These are phyloP conservation scores for Siderastrea radians DNA, from an alignment of 92 coral and sea anemone genomes.

Conservation along the genomic window DNA sequence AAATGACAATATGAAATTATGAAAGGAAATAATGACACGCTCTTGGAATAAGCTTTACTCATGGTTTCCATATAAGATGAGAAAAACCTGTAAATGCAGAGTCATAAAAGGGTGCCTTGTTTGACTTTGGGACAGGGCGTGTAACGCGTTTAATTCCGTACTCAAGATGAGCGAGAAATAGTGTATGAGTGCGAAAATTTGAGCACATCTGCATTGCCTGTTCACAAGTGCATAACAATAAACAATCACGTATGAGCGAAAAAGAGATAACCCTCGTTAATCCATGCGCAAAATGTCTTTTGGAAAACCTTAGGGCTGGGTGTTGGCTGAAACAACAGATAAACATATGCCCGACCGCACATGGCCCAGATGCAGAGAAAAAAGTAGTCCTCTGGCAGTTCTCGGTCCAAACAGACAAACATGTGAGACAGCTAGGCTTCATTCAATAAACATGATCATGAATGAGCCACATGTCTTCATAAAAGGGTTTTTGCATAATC, in stretches of 20 bases:
- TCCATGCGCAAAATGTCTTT: conserved; percentile 51
- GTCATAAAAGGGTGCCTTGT: neutral
- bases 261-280: conserved; percentile 20
- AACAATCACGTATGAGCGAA: conserved; percentile 63
- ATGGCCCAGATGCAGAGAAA: neutral
- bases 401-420: conserved; percentile 17
- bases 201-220: conserved; percentile 86
- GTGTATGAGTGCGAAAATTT: neutral
- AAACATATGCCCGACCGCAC: conserved; percentile 34
- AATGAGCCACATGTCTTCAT: conserved; percentile 87
- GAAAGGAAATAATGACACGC: conserved; percentile 37
- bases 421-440: conserved; percentile 23
- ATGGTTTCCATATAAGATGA: neutral
- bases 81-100: neutral
- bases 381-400: neutral
- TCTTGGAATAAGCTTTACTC: conserved; percentile 23
- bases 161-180: neutral
- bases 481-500: conserved; percentile 93
- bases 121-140: conserved; percentile 36
- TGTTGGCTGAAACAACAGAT: conserved; percentile 14
- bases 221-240: conserved; percentile 86
- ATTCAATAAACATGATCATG: conserved; percentile 75
- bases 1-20: conserved; percentile 29
- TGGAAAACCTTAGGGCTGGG: conserved; percentile 28
- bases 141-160: neutral